A percentile compares a stretch with the other conserved stretches of the same genome.
Conservation (phyloP, 1,140 invertebrate species). For the Magallana ariakensis region DNA sequence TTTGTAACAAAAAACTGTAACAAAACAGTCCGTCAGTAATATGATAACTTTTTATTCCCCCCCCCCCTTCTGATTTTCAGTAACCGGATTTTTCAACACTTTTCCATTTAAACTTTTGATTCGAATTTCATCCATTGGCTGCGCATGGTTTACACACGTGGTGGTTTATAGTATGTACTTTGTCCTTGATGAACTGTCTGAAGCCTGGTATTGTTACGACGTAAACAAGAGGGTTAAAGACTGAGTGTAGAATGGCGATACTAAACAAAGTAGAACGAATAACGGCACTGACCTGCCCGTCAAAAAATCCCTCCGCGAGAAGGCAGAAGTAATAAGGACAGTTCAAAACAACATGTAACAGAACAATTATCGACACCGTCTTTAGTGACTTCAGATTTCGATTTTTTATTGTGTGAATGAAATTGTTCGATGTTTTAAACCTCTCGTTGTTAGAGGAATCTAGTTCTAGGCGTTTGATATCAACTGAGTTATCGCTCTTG, state of each 20-base stretch:
- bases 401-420: not conserved
- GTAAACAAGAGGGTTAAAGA: not conserved
- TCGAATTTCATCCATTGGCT: too few relatives aligned
- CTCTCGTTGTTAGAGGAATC: not conserved
- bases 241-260: not conserved
- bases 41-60: too few relatives aligned
- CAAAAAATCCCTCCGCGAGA: not conserved
- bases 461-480: not conserved
- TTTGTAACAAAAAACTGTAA: too few relatives aligned
- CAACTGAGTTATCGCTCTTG: too few relatives aligned
- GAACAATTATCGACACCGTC: not conserved
- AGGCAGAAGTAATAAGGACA: not conserved
- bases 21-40: too few relatives aligned
- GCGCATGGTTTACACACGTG: too few relatives aligned
- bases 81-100: too few relatives aligned
- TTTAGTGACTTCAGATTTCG: not conserved
- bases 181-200: constrained; percentile 6
- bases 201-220: not conserved
- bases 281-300: not conserved
- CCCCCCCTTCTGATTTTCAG: too few relatives aligned
- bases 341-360: not conserved
- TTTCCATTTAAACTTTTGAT: too few relatives aligned
- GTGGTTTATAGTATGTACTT: not conserved
- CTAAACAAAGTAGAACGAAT: not conserved
- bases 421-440: not conserved